These are phyloP conservation scores for Acestrorhynchus altus DNA, from an alignment of 2,797 vertebrate genomes.

Conservation along the genomic window DNA sequence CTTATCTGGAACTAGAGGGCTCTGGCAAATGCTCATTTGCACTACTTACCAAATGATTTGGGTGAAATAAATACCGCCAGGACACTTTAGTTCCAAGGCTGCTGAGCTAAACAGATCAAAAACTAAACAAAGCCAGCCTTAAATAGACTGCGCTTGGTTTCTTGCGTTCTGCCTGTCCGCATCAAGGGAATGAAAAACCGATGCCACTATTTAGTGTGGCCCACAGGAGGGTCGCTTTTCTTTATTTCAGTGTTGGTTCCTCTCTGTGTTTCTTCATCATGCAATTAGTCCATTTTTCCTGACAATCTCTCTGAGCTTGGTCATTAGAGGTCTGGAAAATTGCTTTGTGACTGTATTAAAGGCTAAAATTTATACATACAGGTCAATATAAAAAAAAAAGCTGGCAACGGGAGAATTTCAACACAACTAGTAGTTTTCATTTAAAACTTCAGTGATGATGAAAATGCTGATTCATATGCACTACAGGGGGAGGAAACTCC, in stretches of 20 bases:
- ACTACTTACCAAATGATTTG: conserved; percentile 32
- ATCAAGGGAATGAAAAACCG: background rate
- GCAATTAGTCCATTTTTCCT: background rate
- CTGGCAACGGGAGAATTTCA: no score
- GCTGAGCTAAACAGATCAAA: background rate
- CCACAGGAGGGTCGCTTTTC: background rate
- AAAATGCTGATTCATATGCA: no score
- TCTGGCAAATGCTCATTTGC: conserved; percentile 26
- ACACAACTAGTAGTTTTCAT: no score
- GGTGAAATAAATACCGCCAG: conserved; percentile 34
- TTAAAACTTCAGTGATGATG: no score
- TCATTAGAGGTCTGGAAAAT: background rate
- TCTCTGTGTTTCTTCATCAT: background rate
- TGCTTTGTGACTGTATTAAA: background rate
- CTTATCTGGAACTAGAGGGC: conserved; percentile 17
- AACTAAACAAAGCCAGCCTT: background rate
- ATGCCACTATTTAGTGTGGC: background rate
- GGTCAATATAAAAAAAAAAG: no score
- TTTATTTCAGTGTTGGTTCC: background rate
- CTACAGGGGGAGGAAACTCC: no score
- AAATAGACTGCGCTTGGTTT: no score
- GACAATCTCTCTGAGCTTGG: background rate
- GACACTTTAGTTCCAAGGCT: background rate
- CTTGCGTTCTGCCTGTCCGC: background rate
- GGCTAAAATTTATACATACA: no score